Conservation (phyloP, 1,140 invertebrate genomes). For the Drosophila carrolli region DNA sequence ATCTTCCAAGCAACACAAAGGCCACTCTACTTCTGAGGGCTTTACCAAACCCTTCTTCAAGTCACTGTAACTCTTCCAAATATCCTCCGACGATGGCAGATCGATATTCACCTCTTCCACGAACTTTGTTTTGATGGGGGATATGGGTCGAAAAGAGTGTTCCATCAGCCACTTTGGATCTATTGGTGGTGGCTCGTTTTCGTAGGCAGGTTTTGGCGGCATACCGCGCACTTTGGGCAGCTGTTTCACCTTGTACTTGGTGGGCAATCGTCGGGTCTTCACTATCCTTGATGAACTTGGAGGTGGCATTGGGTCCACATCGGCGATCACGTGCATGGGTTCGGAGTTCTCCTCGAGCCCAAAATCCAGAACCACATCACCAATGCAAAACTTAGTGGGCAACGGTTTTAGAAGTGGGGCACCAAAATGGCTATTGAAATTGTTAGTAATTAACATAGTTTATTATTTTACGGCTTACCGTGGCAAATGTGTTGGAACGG, state of each 20-base stretch:
- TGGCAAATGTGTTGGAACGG: background rate
- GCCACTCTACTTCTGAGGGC: slow-evolving; percentile 13
- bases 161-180: background rate
- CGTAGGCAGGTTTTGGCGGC: background rate
- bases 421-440: background rate
- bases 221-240: too few species aligned
- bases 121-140: background rate
- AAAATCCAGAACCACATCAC: too few species aligned
- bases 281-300: background rate
- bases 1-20: slow-evolving; percentile 7
- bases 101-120: background rate
- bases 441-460: background rate
- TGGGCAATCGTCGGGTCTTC: background rate
- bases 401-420: background rate
- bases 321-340: background rate
- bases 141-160: background rate
- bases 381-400: background rate
- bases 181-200: background rate
- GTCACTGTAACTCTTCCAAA: slow-evolving; percentile 12
- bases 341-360: background rate
- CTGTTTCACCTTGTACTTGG: background rate
- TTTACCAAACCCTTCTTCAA: background rate
- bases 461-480: background rate
- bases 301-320: background rate
- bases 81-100: slow-evolving; percentile 29